These are phyloP conservation scores for Bombus cullumanus DNA, from an alignment of 1,140 invertebrate genomes.

Conservation along the genomic window DNA sequence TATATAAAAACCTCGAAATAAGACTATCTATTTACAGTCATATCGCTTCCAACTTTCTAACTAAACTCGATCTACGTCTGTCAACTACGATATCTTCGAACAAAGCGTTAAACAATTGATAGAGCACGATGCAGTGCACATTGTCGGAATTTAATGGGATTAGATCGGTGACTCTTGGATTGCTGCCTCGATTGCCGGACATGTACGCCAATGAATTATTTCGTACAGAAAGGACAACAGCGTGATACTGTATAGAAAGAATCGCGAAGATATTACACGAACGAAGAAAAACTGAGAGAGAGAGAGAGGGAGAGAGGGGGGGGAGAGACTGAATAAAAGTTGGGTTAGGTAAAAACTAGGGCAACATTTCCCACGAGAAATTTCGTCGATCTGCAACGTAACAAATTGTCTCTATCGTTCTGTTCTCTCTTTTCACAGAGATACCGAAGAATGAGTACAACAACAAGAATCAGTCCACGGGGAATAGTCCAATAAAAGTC, in stretches of 20 bases:
- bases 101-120: neutral
- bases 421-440: conserved; percentile 84
- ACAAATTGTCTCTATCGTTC: conserved; percentile 55
- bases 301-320: neutral
- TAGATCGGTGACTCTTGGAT: neutral
- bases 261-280: conserved; percentile 17
- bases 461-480: conserved; percentile 93
- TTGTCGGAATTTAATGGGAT: neutral
- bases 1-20: no score
- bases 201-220: conserved; percentile 28
- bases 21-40: no score
- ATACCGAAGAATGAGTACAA: conserved; percentile 95
- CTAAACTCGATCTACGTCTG: neutral
- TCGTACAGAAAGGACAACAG: neutral
- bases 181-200: neutral
- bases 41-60: no score
- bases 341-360: conserved; percentile 10
- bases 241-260: neutral
- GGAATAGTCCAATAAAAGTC: conserved; percentile 90
- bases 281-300: neutral
- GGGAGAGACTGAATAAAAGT: conserved; percentile 8
- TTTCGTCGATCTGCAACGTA: conserved; percentile 57
- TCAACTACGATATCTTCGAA: neutral
- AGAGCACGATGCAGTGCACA: no score
- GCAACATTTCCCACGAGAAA: conserved; percentile 59